phyloP scores from a whole-genome alignment of 2,113 vertebrate species.

The cat (Felis catus) region F.catus_Fca126_mat1.0 CM031414.1:29354501-29355000 shows the following conservation, averaged over 20 bases:
- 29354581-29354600: background rate
- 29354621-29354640: background rate
- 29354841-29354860: background rate
- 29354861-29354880: background rate
- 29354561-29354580: background rate
- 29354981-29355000: background rate
- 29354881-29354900: background rate
- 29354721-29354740: background rate
- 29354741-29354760: background rate
- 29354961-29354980: no score
- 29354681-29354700: background rate
- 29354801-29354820: background rate
- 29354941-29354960: background rate
- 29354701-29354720: background rate
- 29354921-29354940: background rate
- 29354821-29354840: background rate
- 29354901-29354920: background rate
- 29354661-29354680: background rate
- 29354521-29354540: background rate
- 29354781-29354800: background rate
- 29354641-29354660: background rate
- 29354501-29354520: background rate
- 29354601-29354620: background rate
- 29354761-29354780: background rate
- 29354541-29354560: background rate